Base-by-base conservation (phyloP, 2,113 vertebrate genomes). In the Picathartes gymnocephalus region DNA sequence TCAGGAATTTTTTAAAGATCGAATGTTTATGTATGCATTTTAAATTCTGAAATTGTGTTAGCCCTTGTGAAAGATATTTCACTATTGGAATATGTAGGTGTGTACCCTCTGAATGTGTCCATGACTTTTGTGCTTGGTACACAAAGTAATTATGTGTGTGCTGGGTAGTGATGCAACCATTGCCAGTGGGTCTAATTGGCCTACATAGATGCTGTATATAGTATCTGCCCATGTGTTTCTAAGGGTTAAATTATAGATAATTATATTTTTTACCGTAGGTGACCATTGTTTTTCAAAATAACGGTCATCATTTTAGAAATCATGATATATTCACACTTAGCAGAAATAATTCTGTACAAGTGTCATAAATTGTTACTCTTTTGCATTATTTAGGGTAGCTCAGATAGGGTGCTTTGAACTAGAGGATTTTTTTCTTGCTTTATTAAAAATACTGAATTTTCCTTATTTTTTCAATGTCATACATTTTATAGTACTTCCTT, bases 401-500 rank as follows among this genome's bases (percentile, higher is more conserved):
- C 92, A 92, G 82, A 94, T 68, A 82, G 64, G 35, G 30, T 62
- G 77, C 88, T 97, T 97, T 97, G 96, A 95, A 97, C 65, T 71
- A 93, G 64, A 81, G 82, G 15, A 48, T 37, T 94, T 92, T 92
- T 92, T 90, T 60, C 86, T 80, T 79, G 66, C 78, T 96, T 95
- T 96, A 86, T 92, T 94, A 94, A 97, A 97, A 96, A 88, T 90
- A 96, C 94, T 93, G 93, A 86, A 61, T 95, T 98, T 97, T 92
- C 93, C 68, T 95, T 96, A 90, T 96, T 97, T 97, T 97, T 96
- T 89, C 92, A 95, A 86, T 93, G 84, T 88, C 13, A 10, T 92
- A 96, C 90, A 83, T 96, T 97, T 97, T 97, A 44, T 89, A 94
- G 62, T 73, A 62, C 95, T 98, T 96, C 97, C 85, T 97, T 97